Base-by-base conservation (phyloP, 2,888 invertebrate genomes). In the Metopia argyrocephala region DNA sequence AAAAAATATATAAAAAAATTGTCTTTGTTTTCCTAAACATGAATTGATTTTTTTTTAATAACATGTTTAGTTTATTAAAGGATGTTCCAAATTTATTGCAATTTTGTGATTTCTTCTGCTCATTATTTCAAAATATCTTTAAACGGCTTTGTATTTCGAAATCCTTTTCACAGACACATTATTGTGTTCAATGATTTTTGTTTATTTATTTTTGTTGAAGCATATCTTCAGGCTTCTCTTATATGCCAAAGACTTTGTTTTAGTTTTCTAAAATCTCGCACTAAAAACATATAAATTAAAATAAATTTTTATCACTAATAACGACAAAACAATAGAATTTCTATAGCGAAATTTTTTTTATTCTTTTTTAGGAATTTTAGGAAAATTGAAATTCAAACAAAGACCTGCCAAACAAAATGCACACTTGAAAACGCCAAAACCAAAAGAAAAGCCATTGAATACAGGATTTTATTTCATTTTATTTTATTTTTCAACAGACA, bases 391-490 rank as follows among this genome's bases (percentile, higher is more conserved):
- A 70, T 56, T 28, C 25, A 74, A 78, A 81, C 81, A 81, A 81
- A 81, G 74, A 31, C 69, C 23, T 52, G 12, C 54, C 61, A 70
- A 69, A 70, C 50, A 70, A 18, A 31, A 23, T 68, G 66, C 54
- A 64, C 25, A 69, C 76, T 81, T 76, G 15, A 54, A 81, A 81
- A 76, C 73, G 80, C 78, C 81, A 78, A 78, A 81, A 81, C 73
- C 78, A 78, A 70, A 74, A 68, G 66, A 71, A 31, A 31, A 65
- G 31, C 38, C 65, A 70, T 65, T 66, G 74, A 74, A 66, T 56
- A 61, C 12, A 46, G 45, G 71, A 71, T 66, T 71, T 61, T 31
- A 52, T 54, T 65, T 52, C 54, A 74, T 74, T 74, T 64, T n/a
- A 3, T 38, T 38, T 38, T 9, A 3, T 38, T 38, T 28, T 28